Evolutionary conservation across 2,888 invertebrate species (phyloP).

Genomic region (Platypus cylindrus): DNA sequence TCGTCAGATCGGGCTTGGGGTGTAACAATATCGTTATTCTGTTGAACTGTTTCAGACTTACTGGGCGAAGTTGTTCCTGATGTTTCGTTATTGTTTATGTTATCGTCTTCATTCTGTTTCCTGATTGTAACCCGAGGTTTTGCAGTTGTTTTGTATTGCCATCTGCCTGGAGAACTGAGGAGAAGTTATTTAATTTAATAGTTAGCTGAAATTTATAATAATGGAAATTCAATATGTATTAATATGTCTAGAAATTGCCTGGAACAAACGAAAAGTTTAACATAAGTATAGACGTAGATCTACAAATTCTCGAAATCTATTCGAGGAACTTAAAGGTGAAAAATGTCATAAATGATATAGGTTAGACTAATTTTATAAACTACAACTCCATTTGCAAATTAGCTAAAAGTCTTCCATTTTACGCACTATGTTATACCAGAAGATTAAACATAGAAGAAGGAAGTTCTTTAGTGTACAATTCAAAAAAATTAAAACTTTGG

Average conservation of each 20-base stretch:
- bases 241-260: neutral
- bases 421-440: no score
- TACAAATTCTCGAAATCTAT: no score
- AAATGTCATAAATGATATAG: no score
- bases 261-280: neutral
- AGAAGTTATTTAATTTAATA: conserved; percentile 1
- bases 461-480: no score
- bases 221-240: neutral
- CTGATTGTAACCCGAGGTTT: conserved; percentile 79
- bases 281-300: no score
- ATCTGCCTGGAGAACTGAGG: conserved; percentile 61
- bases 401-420: no score
- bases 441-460: no score
- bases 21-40: conserved; percentile 37
- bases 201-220: neutral
- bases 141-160: conserved; percentile 84
- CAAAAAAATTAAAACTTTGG: no score
- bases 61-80: conserved; percentile 22
- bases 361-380: no score
- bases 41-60: conserved; percentile 19
- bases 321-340: no score
- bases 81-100: conserved; percentile 30
- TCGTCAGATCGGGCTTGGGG: conserved; percentile 42
- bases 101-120: conserved; percentile 48
- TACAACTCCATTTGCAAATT: no score